These are phyloP conservation scores for Drosophila nigrodunni DNA, from an alignment of 1,140 invertebrate genomes.

Conservation along the genomic window DNA sequence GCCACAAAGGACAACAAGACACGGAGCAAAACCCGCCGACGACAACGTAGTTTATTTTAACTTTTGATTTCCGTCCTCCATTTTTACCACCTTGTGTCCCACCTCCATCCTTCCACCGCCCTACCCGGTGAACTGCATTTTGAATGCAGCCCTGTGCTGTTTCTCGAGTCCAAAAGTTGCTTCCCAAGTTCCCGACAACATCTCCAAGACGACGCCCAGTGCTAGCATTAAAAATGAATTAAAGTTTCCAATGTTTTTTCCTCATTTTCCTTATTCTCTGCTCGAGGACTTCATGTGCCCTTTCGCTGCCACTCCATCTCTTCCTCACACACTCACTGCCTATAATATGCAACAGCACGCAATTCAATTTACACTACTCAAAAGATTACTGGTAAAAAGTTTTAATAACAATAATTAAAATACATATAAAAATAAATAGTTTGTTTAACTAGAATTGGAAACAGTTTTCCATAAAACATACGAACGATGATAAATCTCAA, in stretches of 20 bases:
- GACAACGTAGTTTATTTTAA: conserved; percentile 75
- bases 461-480: too few relatives aligned
- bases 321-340: not conserved
- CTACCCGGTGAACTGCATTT: conserved; percentile 38
- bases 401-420: not conserved
- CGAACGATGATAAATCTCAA: too few relatives aligned
- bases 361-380: conserved; percentile 42
- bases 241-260: conserved; percentile 43
- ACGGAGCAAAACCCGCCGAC: conserved; percentile 13
- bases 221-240: conserved; percentile 75
- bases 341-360: conserved; percentile 20
- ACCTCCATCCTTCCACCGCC: not conserved
- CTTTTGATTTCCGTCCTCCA: conserved; percentile 76
- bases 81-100: conserved; percentile 15
- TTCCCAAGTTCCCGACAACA: conserved; percentile 29
- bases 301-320: not conserved
- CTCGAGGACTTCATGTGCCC: not conserved
- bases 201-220: conserved; percentile 41
- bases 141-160: conserved; percentile 46
- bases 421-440: not conserved
- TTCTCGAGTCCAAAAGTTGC: conserved; percentile 63
- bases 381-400: not conserved
- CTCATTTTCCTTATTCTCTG: not conserved
- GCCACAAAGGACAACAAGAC: conserved; percentile 65
- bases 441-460: too few relatives aligned